Evolutionary conservation across 2,888 invertebrate species (phyloP), one percentile per base, ranked within the genome.

Genomic region (Amblyteles armatorius): DNA sequence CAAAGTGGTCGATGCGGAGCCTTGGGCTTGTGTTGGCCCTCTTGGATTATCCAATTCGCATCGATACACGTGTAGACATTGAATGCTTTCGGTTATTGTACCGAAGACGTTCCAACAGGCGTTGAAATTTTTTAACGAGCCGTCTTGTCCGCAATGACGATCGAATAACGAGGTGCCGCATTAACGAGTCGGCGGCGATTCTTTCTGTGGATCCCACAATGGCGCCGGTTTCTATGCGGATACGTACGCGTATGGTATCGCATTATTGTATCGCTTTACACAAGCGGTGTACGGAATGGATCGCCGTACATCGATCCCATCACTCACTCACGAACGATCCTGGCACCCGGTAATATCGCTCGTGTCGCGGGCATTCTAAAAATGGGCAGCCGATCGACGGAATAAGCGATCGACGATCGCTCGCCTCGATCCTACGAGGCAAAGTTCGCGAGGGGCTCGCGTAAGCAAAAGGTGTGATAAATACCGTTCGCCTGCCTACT

Each of bases 61-160:
- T 76, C 11, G 29, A 60, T 33, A 52, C 65, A 67, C 33, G 65
- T 26, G 76, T 67, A 13, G 19, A 52, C 50, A 52, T 40, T 65
- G 36, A 13, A 22, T 16, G 33, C n/a, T 29, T 36, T 19, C 50
- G 11, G 16, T 52, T 50, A 33, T 36, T 22, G 36, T 5, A 52
- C 19, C 63, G 6, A 29, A 63, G 16, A 16, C 52, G 16, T 26
- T 63, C 67, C 33, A 67, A 67, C 65, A 50, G 50, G 33, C 65
- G 76, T 33, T 67, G 65, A 67, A 76, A 76, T 67, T 76, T 76
- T 67, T 50, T 67, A 67, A 76, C 52, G 65, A 65, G 50, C 65
- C 22, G 26, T 50, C 36, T 67, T 36, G 52, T 29, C 16, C 36
- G 65, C 52, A 11, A 13, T 29, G 73, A n/a, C 44, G 22, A 65